Percentiles rank a stretch among this genome's conserved stretches.
Evolutionary conservation across 1,140 invertebrate genomes (phyloP).

Genomic region (Trinorchestia longiramus): DNA sequence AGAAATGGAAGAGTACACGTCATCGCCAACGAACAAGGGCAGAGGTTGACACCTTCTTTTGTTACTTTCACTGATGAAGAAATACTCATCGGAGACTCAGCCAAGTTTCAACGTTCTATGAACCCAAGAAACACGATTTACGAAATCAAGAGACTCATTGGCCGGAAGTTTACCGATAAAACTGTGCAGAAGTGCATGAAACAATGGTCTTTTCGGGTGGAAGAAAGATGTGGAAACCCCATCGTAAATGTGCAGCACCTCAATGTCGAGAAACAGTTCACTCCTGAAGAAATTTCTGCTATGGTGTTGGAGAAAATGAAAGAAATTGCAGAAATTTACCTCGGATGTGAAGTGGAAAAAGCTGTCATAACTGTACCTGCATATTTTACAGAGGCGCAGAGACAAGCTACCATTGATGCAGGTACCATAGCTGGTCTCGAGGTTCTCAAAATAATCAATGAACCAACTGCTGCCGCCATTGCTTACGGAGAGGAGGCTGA

Average conservation of each 20-base stretch:
- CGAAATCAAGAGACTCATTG: slow-evolving; percentile 89
- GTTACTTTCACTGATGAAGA: slow-evolving; percentile 97
- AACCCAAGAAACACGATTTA: slow-evolving; percentile 79
- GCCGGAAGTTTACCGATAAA: neutral
- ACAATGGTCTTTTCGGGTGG: neutral
- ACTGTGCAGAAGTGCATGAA: neutral
- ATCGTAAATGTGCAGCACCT: neutral
- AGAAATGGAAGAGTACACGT: slow-evolving; percentile 98
- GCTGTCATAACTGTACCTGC: slow-evolving; percentile 69
- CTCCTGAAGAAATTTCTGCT: slow-evolving; percentile 22
- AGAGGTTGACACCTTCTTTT: slow-evolving; percentile 97
- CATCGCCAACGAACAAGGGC: slow-evolving; percentile 98
- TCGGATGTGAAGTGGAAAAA: slow-evolving; percentile 78
- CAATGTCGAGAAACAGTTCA: neutral
- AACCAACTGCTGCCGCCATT: too few species aligned
- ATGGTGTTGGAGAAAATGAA: too few species aligned
- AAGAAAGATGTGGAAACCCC: neutral
- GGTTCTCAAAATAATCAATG: neutral
- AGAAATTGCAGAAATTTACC: too few species aligned
- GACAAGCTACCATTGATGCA: too few species aligned
- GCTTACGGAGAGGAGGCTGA: too few species aligned
- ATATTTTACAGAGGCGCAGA: neutral
- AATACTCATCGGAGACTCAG: too few species aligned
- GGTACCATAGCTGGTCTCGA: too few species aligned
- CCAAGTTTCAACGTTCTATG: slow-evolving; percentile 75